phyloP scores from a whole-genome alignment of 2,888 invertebrate species.

The Torymus auratus region DNA sequence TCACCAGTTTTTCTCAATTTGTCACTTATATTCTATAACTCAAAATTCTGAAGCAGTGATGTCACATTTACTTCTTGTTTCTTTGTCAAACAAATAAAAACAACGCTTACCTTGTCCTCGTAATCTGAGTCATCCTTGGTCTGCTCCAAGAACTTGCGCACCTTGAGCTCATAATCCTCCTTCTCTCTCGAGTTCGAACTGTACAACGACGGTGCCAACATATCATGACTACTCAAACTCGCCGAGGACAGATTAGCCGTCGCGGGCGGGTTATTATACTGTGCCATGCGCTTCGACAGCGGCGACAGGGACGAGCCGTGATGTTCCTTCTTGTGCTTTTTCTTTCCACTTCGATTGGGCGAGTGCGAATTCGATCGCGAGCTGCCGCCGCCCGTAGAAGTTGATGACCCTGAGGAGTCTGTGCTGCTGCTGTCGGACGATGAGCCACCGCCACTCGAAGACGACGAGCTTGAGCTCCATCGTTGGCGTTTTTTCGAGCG shows the following conservation, averaged over 20 bases:
- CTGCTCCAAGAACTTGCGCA: constrained; percentile 86
- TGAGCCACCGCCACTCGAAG: constrained; percentile 76
- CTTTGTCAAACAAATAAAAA: neutral
- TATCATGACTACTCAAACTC: constrained; percentile 72
- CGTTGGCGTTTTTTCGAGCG: constrained; percentile 74
- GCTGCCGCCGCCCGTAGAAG: constrained; percentile 77
- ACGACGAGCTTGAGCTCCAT: constrained; percentile 81
- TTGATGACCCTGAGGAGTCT: constrained; percentile 69
- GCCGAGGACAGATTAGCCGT: constrained; percentile 74
- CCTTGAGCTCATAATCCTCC: constrained; percentile 82
- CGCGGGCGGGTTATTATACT: constrained; percentile 85
- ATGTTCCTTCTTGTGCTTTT: constrained; percentile 80
- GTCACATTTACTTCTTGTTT: too few relatives aligned
- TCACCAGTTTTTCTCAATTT: too few relatives aligned
- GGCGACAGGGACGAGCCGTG: constrained; percentile 87
- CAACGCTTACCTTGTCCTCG: constrained; percentile 81
- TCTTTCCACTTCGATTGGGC: constrained; percentile 65
- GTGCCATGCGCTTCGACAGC: constrained; percentile 89
- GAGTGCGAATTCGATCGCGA: constrained; percentile 73
- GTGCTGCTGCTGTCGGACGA: constrained; percentile 79
- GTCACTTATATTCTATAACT: too few relatives aligned
- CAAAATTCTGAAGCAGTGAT: too few relatives aligned
- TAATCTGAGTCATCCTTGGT: constrained; percentile 91
- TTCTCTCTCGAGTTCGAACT: constrained; percentile 75
- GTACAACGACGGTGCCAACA: constrained; percentile 77